phyloP scores from a whole-genome alignment of 2,797 vertebrate species.

The Leuciscus waleckii region DNA sequence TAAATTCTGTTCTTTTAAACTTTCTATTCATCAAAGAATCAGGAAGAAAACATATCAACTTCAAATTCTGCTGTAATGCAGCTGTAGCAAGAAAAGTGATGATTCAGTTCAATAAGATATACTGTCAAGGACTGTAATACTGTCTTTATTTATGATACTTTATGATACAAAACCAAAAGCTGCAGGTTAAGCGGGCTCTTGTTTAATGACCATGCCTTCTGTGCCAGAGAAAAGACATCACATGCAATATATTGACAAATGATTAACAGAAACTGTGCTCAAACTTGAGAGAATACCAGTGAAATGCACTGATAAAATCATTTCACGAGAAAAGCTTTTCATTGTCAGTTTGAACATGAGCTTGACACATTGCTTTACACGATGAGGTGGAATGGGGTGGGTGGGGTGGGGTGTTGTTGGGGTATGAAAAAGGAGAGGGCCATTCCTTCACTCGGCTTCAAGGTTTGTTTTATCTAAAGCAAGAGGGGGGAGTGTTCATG shows the following conservation, averaged over 20 bases:
- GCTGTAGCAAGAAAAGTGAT: no score
- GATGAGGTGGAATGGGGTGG: no score
- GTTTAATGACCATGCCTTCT: background rate
- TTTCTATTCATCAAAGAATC: no score
- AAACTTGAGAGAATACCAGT: background rate
- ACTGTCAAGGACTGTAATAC: background rate
- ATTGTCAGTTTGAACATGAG: background rate
- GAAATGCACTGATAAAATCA: background rate
- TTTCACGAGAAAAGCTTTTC: background rate
- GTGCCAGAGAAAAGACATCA: background rate
- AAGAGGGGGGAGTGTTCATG: conserved; percentile 9
- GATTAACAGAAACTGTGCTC: background rate
- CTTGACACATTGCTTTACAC: background rate
- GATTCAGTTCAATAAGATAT: background rate
- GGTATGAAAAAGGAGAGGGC: background rate
- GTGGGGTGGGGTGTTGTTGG: no score
- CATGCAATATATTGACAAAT: background rate
- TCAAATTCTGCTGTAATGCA: no score
- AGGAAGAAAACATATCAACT: no score
- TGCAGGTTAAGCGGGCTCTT: background rate
- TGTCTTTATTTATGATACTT: background rate
- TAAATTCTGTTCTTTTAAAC: no score
- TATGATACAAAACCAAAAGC: background rate
- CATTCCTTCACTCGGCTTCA: background rate
- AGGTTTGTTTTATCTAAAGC: background rate